Conservation (phyloP, 2,113 vertebrate species). For the Pedionomus torquatus region DNA sequence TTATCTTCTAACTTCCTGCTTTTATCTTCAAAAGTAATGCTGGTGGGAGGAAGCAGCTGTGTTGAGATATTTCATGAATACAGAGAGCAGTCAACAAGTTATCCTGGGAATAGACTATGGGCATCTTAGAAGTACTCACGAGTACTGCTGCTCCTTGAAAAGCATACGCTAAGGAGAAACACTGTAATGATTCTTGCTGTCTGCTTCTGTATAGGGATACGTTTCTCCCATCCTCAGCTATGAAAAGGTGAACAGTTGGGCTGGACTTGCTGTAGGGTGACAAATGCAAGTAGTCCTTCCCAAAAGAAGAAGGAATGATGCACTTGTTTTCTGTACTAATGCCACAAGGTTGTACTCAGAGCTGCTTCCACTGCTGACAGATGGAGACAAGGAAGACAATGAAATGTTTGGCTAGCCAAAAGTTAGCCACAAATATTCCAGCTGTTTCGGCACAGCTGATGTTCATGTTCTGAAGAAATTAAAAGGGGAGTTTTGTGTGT, state of each 20-base stretch:
- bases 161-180: neutral
- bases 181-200: neutral
- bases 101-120: neutral
- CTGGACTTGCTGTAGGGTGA: neutral
- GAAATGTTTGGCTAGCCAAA: neutral
- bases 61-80: neutral
- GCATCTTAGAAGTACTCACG: neutral
- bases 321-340: neutral
- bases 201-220: neutral
- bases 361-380: neutral
- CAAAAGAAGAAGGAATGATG: neutral
- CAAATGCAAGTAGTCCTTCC: neutral
- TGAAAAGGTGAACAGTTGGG: neutral
- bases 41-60: neutral
- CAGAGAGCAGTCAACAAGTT: neutral
- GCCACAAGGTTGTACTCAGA: neutral
- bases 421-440: neutral
- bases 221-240: neutral
- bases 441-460: neutral
- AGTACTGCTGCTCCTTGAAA: neutral
- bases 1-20: neutral
- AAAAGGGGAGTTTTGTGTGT: fast-evolving
- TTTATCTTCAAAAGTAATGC: neutral
- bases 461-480: neutral
- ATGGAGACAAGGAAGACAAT: neutral